These are phyloP conservation scores for Drosophila trapezifrons DNA, from an alignment of 1,140 invertebrate genomes.

Conservation along the genomic window DNA sequence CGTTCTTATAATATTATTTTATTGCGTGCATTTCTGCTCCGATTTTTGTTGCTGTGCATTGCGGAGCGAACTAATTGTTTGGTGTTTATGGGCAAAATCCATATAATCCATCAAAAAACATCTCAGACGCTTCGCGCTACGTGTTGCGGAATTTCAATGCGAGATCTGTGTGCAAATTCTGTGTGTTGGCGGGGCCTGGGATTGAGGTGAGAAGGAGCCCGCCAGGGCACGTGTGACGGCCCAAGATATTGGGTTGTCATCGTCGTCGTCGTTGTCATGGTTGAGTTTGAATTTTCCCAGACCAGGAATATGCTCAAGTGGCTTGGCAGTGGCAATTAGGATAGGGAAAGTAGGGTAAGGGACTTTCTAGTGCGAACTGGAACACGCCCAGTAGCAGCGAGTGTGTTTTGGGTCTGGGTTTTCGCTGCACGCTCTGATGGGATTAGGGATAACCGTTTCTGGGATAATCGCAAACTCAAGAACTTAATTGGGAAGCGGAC, in stretches of 20 bases:
- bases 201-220: background rate
- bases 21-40: background rate
- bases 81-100: conserved; percentile 79
- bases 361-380: conserved; percentile 24
- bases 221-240: conserved; percentile 51
- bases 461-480: conserved; percentile 25
- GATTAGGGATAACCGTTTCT: conserved; percentile 23
- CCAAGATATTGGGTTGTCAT: conserved; percentile 36
- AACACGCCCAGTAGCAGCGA: conserved; percentile 51
- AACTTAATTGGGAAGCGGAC: conserved; percentile 30
- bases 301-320: conserved; percentile 42
- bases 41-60: conserved; percentile 15
- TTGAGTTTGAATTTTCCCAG: background rate
- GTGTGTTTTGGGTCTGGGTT: conserved; percentile 24
- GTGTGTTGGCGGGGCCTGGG: background rate
- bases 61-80: conserved; percentile 25
- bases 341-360: background rate
- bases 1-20: too few species aligned
- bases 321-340: conserved; percentile 49
- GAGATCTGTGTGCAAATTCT: conserved; percentile 50
- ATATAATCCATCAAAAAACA: conserved; percentile 83
- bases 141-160: conserved; percentile 77
- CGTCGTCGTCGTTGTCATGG: conserved; percentile 10
- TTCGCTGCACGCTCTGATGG: conserved; percentile 45
- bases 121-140: conserved; percentile 72